phyloP scores from a whole-genome alignment of 1,140 invertebrate species.

The Pinna nobilis region DNA sequence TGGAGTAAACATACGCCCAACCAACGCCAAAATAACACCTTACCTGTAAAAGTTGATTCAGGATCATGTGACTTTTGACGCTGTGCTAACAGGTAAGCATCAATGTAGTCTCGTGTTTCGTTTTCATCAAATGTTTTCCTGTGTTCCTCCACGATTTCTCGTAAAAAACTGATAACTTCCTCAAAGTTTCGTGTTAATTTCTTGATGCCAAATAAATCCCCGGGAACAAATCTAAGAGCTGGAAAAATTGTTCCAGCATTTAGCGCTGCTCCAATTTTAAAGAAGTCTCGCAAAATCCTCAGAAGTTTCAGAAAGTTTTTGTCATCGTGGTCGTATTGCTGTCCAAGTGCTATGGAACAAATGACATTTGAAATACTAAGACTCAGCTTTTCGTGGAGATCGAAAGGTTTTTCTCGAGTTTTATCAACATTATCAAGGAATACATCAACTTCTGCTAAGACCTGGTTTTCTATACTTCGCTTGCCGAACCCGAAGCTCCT shows the following conservation, averaged over 20 bases:
- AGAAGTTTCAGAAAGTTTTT: neutral
- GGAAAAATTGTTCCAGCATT: neutral
- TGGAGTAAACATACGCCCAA: neutral
- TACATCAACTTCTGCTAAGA: conserved; percentile 74
- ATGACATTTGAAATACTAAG: neutral
- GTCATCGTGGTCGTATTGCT: neutral
- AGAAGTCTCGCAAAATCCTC: neutral
- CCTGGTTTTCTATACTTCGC: conserved; percentile 82
- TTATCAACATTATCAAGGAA: neutral
- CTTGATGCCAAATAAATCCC: neutral
- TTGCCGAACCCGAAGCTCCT: conserved; percentile 84
- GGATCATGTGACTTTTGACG: neutral
- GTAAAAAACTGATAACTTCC: neutral
- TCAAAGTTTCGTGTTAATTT: neutral
- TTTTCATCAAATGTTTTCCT: conserved; percentile 11
- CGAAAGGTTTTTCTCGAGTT: neutral
- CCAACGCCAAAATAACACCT: neutral
- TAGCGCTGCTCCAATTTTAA: neutral
- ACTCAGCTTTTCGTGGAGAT: neutral
- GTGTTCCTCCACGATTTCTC: conserved; percentile 20
- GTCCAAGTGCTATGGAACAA: neutral
- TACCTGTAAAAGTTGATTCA: conserved; percentile 20
- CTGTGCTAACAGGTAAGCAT: conserved; percentile 23
- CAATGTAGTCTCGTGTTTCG: conserved; percentile 18
- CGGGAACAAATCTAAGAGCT: neutral